Percentiles rank a stretch among this genome's conserved stretches.
Evolutionary conservation across 1,140 invertebrate genomes (phyloP).

Genomic region (Brachionus calyciflorus): DNA sequence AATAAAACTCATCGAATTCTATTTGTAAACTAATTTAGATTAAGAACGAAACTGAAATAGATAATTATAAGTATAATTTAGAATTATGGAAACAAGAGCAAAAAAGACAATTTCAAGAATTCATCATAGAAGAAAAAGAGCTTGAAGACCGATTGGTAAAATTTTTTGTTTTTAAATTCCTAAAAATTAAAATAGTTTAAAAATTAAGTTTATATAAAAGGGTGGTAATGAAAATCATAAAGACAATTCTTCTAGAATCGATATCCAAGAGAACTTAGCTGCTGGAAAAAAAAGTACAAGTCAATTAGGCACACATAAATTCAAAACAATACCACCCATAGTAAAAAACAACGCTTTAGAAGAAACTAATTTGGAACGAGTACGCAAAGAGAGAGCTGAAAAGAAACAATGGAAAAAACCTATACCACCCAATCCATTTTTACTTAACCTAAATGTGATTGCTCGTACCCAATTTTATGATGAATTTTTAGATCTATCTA

Average conservation of each 20-base stretch:
- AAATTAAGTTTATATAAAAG: constrained; percentile 46
- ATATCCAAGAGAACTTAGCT: constrained; percentile 39
- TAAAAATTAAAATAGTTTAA: constrained; percentile 49
- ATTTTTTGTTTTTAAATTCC: constrained; percentile 13
- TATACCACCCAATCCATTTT: constrained; percentile 54
- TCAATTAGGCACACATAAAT: constrained; percentile 52
- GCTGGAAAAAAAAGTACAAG: constrained; percentile 44
- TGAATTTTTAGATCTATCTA: constrained; percentile 54
- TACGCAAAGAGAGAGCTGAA: background rate
- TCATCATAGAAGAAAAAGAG: constrained; percentile 59
- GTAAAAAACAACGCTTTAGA: constrained; percentile 4
- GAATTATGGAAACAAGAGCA: constrained; percentile 56
- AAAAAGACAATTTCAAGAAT: constrained; percentile 56
- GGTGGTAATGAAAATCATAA: background rate
- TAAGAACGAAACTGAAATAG: constrained; percentile 54
- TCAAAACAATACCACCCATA: constrained; percentile 31
- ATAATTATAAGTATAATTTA: constrained; percentile 52
- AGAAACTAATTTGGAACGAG: constrained; percentile 6
- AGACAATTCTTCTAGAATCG: constrained; percentile 34
- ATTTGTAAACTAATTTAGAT: constrained; percentile 49
- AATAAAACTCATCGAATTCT: constrained; percentile 1
- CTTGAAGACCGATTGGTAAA: constrained; percentile 50
- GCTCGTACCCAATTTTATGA: constrained; percentile 57
- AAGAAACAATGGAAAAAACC: constrained; percentile 54
- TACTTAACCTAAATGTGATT: constrained; percentile 59